Base-by-base conservation (phyloP, 2,888 invertebrate genomes). In the Athalia cordata region DNA sequence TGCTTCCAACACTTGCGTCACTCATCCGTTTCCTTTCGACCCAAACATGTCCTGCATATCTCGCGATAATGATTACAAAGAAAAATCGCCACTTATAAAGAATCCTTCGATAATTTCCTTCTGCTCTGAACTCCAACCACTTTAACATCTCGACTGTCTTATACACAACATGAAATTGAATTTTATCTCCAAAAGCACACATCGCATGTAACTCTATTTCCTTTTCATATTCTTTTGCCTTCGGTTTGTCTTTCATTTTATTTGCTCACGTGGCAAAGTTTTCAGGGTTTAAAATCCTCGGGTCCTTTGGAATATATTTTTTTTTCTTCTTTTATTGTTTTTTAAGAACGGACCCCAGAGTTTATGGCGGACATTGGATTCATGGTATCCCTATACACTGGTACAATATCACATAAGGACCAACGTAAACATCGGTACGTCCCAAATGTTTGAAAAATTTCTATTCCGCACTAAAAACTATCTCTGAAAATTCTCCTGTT, bases 351-450 rank as follows among this genome's bases (percentile, higher is more conserved):
- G 68, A 55, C 52, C 68, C 29, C 49, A 29, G 29, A 29, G 50
- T 68, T 68, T 68, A 68, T 55, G 68, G n/a, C 55, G 47, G 68
- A 50, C 11, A 5, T 49, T 66, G 29, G 29, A 29, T 1, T 29
- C 29, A 29, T 29, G 29, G 29, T 29, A 29, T n/a, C n/a, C n/a
- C n/a, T 29, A 29, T 29, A 29, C 29, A 29, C 15, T 13, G 66
- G 66, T 66, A 47, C 66, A 66, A 66, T 66, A 47, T 66, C 13
- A 15, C 29, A n/a, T n/a, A 29, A 66, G 68, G 68, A 68, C 68
- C 52, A 68, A 68, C 68, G 68, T 68, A 68, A 68, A 68, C 68
- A 68, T 68, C 67, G 67, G 67, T 50, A 50, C 67, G 13, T 67
- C 67, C 67, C 45, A 45, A 45, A 7, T 47, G 43, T n/a, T 6